Evolutionary conservation across 2,113 vertebrate genomes (phyloP).

Genomic region (Copsychus sechellarum): DNA sequence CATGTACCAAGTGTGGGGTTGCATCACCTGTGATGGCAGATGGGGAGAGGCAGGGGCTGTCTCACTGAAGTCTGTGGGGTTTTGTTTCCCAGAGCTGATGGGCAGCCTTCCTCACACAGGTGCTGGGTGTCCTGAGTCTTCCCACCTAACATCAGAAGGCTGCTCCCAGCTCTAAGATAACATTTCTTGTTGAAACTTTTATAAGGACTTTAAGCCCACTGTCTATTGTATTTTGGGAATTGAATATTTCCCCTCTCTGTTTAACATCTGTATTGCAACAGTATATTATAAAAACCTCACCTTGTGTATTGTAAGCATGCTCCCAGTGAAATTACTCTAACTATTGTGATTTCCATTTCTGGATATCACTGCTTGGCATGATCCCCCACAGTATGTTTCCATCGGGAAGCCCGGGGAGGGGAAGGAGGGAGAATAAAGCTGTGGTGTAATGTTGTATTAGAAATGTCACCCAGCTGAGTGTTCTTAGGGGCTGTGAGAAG

Average conservation of each 20-base stretch:
- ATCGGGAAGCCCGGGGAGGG: background rate
- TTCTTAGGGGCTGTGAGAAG: background rate
- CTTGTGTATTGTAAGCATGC: conserved; percentile 63
- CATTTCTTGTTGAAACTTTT: conserved; percentile 59
- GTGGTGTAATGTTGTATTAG: background rate
- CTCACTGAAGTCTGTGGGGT: background rate
- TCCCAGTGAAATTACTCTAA: conserved; percentile 57
- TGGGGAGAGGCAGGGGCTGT: background rate
- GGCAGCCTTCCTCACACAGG: background rate
- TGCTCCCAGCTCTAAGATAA: background rate
- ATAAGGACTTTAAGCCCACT: conserved; percentile 45
- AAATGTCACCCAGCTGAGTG: conserved; percentile 25
- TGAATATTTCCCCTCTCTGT: conserved; percentile 27
- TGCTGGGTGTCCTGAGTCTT: background rate
- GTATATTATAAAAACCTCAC: conserved; percentile 53
- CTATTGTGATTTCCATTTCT: conserved; percentile 47
- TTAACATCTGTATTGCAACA: conserved; percentile 67
- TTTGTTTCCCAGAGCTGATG: background rate
- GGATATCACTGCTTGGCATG: conserved; percentile 25
- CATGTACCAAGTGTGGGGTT: background rate
- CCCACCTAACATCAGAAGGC: background rate
- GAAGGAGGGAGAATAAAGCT: background rate
- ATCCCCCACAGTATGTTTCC: conserved; percentile 36
- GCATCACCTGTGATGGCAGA: background rate
- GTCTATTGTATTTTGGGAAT: conserved; percentile 42